Evolutionary conservation across 2,888 invertebrate species (phyloP).

Genomic region (Cataglyphis cursor): DNA sequence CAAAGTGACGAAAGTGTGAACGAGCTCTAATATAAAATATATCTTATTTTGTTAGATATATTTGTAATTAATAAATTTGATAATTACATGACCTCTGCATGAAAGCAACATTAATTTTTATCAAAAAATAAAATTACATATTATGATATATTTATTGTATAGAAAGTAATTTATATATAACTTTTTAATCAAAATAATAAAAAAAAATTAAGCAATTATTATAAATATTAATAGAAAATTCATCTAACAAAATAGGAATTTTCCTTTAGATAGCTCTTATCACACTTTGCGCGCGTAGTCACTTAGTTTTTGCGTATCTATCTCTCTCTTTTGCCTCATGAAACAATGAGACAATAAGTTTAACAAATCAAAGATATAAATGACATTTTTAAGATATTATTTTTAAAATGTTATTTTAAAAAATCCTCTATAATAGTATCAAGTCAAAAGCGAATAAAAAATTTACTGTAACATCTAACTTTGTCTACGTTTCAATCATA

Average conservation of each 20-base stretch:
- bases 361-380: not conserved
- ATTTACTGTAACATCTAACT: not conserved
- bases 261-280: no score
- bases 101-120: not conserved
- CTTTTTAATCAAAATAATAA: not conserved
- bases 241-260: not conserved
- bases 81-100: not conserved
- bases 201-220: not conserved
- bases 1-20: not conserved
- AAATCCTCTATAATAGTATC: not conserved
- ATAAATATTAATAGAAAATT: not conserved
- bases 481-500: not conserved
- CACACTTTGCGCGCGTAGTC: no score
- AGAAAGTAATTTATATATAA: not conserved
- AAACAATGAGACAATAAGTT: no score
- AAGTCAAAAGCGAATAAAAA: not conserved
- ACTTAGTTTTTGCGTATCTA: no score
- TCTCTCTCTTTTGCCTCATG: no score
- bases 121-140: not conserved
- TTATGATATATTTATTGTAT: conserved; percentile 4
- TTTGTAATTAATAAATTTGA: not conserved
- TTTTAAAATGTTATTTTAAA: not conserved
- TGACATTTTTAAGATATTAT: not conserved
- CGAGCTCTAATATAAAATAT: not conserved
- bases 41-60: not conserved